These are phyloP conservation scores for Thaumatotibia leucotreta DNA, from an alignment of 1,140 invertebrate species.

Conservation along the genomic window DNA sequence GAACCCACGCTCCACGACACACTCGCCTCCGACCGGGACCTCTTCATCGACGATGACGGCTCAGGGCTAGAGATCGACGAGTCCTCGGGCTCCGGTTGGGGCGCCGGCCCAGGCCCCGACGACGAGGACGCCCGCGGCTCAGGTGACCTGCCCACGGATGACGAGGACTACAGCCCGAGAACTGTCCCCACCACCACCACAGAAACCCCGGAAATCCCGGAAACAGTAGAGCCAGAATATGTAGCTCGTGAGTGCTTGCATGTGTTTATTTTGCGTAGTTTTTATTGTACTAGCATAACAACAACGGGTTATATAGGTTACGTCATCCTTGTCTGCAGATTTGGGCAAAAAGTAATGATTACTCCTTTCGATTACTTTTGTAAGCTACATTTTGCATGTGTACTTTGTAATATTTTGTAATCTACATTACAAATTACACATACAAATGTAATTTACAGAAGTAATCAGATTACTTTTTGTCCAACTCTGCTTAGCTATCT, in stretches of 20 bases:
- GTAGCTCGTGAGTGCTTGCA: constrained; percentile 10
- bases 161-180: constrained; percentile 51
- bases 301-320: no score
- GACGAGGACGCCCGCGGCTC: constrained; percentile 71
- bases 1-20: constrained; percentile 47
- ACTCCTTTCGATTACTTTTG: no score
- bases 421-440: no score
- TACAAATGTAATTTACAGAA: no score
- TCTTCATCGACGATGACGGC: constrained; percentile 74
- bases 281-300: background rate
- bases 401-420: no score
- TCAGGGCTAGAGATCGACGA: constrained; percentile 72
- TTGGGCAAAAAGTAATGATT: no score
- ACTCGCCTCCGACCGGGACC: constrained; percentile 42
- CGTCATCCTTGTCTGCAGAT: no score
- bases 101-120: constrained; percentile 68
- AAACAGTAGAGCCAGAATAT: background rate
- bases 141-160: constrained; percentile 61
- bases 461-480: no score
- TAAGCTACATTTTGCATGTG: no score
- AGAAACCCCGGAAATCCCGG: background rate
- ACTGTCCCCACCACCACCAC: background rate
- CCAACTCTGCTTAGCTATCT: no score
- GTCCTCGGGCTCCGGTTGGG: constrained; percentile 75
- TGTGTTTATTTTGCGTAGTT: constrained; percentile 9